phyloP scores from a whole-genome alignment of 2,888 invertebrate species.

The Matsumyia berberina region DNA sequence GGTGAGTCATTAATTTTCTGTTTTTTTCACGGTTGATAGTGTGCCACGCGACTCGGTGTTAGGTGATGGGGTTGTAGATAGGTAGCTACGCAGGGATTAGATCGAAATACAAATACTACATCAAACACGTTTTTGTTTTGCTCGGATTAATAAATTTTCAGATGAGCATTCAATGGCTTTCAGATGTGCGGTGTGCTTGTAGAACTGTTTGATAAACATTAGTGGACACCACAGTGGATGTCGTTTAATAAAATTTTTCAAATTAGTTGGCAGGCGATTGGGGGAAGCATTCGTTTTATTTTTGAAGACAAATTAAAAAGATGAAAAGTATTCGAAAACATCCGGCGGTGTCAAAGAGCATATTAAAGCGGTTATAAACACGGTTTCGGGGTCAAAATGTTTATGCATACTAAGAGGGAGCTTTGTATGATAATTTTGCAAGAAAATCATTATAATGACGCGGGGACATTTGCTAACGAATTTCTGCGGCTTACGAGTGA shows the following conservation, averaged over 20 bases:
- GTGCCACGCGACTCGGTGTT: conserved; percentile 8
- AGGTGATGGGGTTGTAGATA: conserved; percentile 1
- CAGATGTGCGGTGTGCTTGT: background rate
- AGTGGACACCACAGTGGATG: conserved; percentile 10
- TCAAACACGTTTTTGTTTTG: conserved; percentile 36
- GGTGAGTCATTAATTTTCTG: conserved; percentile 53
- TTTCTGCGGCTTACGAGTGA: too few relatives aligned
- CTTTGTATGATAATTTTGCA: too few relatives aligned
- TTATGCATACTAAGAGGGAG: too few relatives aligned
- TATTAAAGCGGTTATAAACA: too few relatives aligned
- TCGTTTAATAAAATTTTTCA: background rate
- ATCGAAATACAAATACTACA: conserved; percentile 20
- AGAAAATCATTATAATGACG: too few relatives aligned
- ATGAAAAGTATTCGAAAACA: background rate
- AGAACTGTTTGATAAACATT: background rate
- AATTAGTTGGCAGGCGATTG: conserved; percentile 21
- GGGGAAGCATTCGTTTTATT: conserved; percentile 7
- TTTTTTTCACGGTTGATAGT: conserved; percentile 7
- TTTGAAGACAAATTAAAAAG: background rate
- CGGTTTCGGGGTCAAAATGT: too few relatives aligned
- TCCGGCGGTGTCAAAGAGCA: too few relatives aligned
- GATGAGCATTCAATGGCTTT: conserved; percentile 22
- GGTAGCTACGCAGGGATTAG: conserved; percentile 11
- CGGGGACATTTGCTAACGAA: too few relatives aligned
- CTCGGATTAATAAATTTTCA: conserved; percentile 27